These are phyloP conservation scores for Octodon degus DNA, from an alignment of 2,113 vertebrate species.

Conservation along the genomic window DNA sequence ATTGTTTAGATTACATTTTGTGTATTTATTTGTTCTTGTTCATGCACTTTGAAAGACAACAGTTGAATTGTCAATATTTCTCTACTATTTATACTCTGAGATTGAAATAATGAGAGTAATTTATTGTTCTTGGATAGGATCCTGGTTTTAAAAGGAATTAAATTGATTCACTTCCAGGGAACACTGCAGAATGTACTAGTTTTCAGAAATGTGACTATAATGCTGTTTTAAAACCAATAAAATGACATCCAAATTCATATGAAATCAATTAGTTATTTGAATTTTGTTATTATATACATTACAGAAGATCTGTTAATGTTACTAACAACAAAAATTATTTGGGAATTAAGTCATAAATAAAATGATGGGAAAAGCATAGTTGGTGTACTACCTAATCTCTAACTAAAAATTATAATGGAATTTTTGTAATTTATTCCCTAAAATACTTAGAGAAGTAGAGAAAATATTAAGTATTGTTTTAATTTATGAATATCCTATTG, in stretches of 20 bases:
- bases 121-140: slow-evolving; percentile 69
- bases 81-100: slow-evolving; percentile 25
- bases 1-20: neutral
- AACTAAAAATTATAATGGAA: slow-evolving; percentile 13
- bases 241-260: neutral
- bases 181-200: neutral
- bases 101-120: slow-evolving; percentile 61
- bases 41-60: slow-evolving; percentile 53
- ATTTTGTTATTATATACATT: neutral
- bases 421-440: neutral
- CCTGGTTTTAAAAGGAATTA: slow-evolving; percentile 72
- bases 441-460: slow-evolving; percentile 8
- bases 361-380: neutral
- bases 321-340: neutral
- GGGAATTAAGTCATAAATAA: neutral
- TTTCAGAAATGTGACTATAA: slow-evolving; percentile 48
- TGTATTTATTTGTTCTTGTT: slow-evolving; percentile 67
- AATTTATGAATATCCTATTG: neutral
- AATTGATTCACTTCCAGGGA: slow-evolving; percentile 53
- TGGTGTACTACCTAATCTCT: neutral
- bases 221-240: neutral
- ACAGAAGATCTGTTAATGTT: neutral
- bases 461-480: neutral
- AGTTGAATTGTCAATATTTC: slow-evolving; percentile 20
- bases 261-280: slow-evolving; percentile 10